Percentiles rank a stretch among this genome's conserved stretches.
Conservation (phyloP, 2,888 invertebrate genomes). For the Acheta domesticus region DNA sequence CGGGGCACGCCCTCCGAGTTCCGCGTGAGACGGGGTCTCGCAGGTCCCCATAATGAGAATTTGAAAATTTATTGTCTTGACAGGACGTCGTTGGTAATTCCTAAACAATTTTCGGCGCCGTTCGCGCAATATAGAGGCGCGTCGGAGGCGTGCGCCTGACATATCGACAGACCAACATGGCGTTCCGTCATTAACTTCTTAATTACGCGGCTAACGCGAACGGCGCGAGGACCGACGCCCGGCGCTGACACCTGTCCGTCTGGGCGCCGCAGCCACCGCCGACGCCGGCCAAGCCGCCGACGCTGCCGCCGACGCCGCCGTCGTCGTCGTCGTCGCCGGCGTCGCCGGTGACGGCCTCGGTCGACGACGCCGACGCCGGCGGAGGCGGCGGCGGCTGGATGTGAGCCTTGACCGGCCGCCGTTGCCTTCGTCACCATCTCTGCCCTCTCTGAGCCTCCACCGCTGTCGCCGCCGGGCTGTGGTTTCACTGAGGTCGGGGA, state of each 20-base stretch:
- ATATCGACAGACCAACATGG: background rate
- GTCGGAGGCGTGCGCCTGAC: background rate
- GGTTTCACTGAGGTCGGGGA: no score
- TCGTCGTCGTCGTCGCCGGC: background rate
- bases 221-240: background rate
- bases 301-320: background rate
- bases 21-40: no score
- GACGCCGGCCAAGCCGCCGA: background rate
- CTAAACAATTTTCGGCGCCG: conserved; percentile 1
- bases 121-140: conserved; percentile 18
- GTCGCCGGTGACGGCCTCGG: background rate
- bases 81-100: background rate
- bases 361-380: background rate
- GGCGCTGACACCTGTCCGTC: background rate
- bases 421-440: no score
- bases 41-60: background rate
- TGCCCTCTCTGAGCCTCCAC: no score
- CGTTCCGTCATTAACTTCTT: conserved; percentile 11
- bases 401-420: background rate
- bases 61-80: conserved; percentile 18
- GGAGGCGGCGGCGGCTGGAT: background rate
- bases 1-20: no score
- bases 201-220: conserved; percentile 11
- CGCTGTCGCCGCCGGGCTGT: no score
- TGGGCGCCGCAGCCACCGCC: background rate